Percentiles rank a stretch among this genome's conserved stretches.
These are phyloP conservation scores for Epizoanthus fatuus DNA, from an alignment of 92 coral and sea anemone genomes.

Conservation along the genomic window DNA sequence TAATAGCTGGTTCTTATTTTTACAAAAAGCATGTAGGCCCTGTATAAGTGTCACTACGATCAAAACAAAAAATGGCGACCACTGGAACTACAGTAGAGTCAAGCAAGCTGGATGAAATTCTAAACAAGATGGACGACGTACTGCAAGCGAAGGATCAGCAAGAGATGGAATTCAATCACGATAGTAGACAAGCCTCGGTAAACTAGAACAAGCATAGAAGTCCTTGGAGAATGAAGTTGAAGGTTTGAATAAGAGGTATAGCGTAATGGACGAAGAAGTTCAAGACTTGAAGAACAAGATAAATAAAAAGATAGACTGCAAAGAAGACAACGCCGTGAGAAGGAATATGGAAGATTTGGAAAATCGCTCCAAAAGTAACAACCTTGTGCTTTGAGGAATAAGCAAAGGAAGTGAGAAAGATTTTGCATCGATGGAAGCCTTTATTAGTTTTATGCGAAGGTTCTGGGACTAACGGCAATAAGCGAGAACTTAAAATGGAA, in stretches of 20 bases:
- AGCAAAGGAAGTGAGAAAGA: slow-evolving; percentile 5
- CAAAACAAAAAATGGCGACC: too few species aligned
- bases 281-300: slow-evolving; percentile 4
- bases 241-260: background rate
- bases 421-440: background rate
- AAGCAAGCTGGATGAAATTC: too few species aligned
- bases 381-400: slow-evolving; percentile 10
- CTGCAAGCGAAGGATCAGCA: background rate
- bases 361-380: background rate
- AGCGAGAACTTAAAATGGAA: too few species aligned
- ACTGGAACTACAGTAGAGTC: too few species aligned
- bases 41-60: too few species aligned
- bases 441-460: slow-evolving; percentile 1
- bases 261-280: background rate
- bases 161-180: background rate
- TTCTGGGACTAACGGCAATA: too few species aligned
- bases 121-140: too few species aligned
- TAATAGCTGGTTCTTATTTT: too few species aligned
- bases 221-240: background rate
- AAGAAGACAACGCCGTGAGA: background rate
- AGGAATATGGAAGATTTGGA: slow-evolving; percentile 16
- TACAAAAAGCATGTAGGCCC: too few species aligned
- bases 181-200: background rate
- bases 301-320: background rate
- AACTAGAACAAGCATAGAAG: background rate